These are phyloP conservation scores for Anguilla pacifica DNA, from an alignment of 2,797 vertebrate species.

Conservation along the genomic window DNA sequence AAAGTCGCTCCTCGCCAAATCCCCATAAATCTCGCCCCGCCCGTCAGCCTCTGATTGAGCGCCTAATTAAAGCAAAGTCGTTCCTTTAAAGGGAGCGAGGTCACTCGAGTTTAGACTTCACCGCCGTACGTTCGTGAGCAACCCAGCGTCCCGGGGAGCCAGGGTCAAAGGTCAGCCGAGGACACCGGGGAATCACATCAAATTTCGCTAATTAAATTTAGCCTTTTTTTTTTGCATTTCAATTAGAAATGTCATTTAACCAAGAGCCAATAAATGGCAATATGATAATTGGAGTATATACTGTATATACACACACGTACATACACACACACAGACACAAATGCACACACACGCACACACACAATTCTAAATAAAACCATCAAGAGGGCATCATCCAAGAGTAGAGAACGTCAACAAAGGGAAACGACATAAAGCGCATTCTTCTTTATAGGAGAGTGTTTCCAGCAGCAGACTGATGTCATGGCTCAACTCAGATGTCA, in stretches of 20 bases:
- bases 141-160: background rate
- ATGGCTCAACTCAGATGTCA: slow-evolving; percentile 29
- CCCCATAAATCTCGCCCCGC: background rate
- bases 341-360: too few species aligned
- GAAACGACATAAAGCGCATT: background rate
- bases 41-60: background rate
- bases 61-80: background rate
- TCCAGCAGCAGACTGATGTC: background rate
- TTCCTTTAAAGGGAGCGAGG: background rate
- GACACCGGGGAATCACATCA: background rate
- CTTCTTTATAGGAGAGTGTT: background rate
- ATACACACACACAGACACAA: too few species aligned
- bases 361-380: background rate
- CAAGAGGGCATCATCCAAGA: background rate
- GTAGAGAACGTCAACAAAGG: background rate
- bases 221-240: background rate
- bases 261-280: background rate
- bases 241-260: background rate
- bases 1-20: background rate
- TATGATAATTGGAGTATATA: too few species aligned
- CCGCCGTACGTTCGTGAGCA: background rate
- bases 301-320: too few species aligned
- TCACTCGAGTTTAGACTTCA: background rate
- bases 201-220: background rate
- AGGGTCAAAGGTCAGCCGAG: background rate